These are phyloP conservation scores for Mohoua ochrocephala DNA, from an alignment of 2,113 vertebrate genomes.

Conservation along the genomic window DNA sequence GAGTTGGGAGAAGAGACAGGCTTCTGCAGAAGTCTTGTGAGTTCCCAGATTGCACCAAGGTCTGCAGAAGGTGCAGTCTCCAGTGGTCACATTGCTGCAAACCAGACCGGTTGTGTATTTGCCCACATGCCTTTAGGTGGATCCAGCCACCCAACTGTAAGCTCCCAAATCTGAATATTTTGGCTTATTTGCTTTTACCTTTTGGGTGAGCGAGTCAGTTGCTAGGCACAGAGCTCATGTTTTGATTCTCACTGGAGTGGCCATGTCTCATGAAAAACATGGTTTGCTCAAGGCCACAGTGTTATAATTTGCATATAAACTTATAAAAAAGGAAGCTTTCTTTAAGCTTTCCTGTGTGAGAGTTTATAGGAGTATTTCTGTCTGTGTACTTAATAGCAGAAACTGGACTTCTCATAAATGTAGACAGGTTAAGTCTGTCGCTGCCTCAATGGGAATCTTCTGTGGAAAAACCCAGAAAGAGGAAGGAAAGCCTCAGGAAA, in stretches of 20 bases:
- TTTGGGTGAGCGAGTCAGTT: not conserved
- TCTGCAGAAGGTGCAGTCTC: not conserved
- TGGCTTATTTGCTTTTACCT: constrained; percentile 8
- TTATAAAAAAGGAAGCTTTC: constrained; percentile 21
- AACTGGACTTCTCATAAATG: not conserved
- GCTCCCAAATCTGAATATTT: not conserved
- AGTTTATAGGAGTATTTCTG: constrained; percentile 2
- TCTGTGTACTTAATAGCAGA: not conserved
- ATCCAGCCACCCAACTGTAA: not conserved
- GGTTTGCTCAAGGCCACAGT: constrained; percentile 15
- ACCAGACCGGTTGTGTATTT: not conserved
- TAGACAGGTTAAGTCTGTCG: not conserved
- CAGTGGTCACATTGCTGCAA: not conserved
- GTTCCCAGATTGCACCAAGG: not conserved
- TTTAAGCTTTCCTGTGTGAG: not conserved
- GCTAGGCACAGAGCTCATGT: not conserved
- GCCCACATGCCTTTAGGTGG: not conserved
- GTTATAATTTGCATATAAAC: constrained; percentile 30
- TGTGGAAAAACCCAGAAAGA: constrained; percentile 45
- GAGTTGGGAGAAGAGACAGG: not conserved
- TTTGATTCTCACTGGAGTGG: constrained; percentile 12
- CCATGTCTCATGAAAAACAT: constrained; percentile 14
- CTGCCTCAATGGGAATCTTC: constrained; percentile 5
- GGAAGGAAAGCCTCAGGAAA: constrained; percentile 36
- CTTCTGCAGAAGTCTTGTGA: not conserved